A percentile compares a stretch with the other conserved stretches of the same genome.
Evolutionary conservation across 2,888 invertebrate genomes (phyloP).

Genomic region (Dryobota labecula): DNA sequence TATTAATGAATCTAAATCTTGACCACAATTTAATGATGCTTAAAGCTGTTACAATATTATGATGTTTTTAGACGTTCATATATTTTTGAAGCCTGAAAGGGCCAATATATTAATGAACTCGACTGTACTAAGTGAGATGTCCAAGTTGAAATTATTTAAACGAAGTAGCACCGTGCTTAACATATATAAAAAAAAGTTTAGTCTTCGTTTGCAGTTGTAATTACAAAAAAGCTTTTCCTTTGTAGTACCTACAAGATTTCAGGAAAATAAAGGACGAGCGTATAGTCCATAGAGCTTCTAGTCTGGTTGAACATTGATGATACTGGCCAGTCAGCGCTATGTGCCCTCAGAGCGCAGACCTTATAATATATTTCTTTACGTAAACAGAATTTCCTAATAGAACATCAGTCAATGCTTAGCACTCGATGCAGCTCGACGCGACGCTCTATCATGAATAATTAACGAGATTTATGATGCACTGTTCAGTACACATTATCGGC

Average conservation of each 20-base stretch:
- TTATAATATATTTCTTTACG: not conserved
- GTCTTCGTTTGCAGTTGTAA: conserved; percentile 26
- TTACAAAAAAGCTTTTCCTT: conserved; percentile 19
- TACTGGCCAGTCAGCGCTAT: not conserved
- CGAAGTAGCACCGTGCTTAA: conserved; percentile 21
- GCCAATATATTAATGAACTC: too few species aligned
- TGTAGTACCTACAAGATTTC: conserved; percentile 13
- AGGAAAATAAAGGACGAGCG: not conserved
- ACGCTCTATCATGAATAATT: conserved; percentile 14
- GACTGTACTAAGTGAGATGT: conserved; percentile 29
- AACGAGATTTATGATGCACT: conserved; percentile 26
- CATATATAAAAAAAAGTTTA: conserved; percentile 17
- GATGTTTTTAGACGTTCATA: too few species aligned
- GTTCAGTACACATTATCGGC: not conserved
- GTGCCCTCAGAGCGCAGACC: too few species aligned
- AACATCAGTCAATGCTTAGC: conserved; percentile 7
- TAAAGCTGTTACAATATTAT: too few species aligned
- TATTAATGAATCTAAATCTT: too few species aligned
- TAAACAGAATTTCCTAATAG: conserved; percentile 13
- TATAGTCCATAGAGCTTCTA: not conserved
- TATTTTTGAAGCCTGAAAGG: too few species aligned
- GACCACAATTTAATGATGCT: too few species aligned
- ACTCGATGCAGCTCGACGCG: conserved; percentile 7
- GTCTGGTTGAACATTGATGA: not conserved
- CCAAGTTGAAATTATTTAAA: conserved; percentile 32